Percentiles rank a stretch among this genome's conserved stretches.
phyloP scores from a whole-genome alignment of 92 coral and sea anemone species.

The Epizoanthus rinbou region DNA sequence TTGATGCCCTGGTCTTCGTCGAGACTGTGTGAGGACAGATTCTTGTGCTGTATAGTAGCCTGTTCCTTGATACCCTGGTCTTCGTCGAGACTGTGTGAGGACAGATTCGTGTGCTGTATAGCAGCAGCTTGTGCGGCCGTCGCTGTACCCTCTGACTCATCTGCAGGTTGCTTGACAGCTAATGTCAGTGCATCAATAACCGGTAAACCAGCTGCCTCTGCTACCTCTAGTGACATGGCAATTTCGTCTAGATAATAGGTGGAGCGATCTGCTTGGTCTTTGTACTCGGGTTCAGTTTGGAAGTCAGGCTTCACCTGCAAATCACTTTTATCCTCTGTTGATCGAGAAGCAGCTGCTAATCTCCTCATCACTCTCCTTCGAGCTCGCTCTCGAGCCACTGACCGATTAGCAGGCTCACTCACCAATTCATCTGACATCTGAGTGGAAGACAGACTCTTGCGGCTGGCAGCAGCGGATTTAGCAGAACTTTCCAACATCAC shows the following conservation, averaged over 20 bases:
- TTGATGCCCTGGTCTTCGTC: too few relatives aligned
- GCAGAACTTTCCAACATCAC: slow-evolving; percentile 59
- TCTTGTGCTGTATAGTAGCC: background rate
- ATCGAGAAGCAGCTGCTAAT: slow-evolving; percentile 18
- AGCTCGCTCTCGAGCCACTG: slow-evolving; percentile 29
- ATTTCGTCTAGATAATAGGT: slow-evolving; percentile 82
- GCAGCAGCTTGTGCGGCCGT: background rate
- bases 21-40: background rate
- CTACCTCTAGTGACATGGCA: slow-evolving; percentile 71
- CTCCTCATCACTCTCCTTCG: slow-evolving; percentile 24
- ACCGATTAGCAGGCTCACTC: background rate
- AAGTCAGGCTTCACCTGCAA: slow-evolving; percentile 23
- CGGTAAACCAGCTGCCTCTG: slow-evolving; percentile 75
- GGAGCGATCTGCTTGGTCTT: slow-evolving; percentile 56
- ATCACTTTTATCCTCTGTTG: background rate
- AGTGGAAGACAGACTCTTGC: background rate
- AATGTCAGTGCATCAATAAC: slow-evolving; percentile 71
- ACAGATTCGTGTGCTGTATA: too few relatives aligned
- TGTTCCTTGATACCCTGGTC: background rate
- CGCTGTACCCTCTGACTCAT: slow-evolving; percentile 23
- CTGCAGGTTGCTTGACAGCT: slow-evolving; percentile 43
- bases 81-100: background rate
- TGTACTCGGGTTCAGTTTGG: slow-evolving; percentile 12
- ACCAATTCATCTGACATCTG: background rate
- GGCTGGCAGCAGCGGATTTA: slow-evolving; percentile 4